Conservation (phyloP, 2,888 invertebrate species). For the Isoperla grammatica region DNA sequence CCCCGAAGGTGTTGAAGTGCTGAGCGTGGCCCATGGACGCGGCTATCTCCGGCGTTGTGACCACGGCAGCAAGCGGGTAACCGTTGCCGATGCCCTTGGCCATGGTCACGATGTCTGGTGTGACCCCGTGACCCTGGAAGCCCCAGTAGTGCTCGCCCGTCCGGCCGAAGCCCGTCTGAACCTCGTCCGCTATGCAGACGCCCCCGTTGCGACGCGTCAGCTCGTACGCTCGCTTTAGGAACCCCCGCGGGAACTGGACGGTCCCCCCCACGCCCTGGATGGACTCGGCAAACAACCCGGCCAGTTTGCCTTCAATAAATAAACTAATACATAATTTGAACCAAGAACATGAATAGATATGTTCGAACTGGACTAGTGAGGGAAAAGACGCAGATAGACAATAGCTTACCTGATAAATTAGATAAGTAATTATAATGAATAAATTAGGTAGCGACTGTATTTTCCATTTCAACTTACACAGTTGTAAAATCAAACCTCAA, state of each 20-base stretch:
- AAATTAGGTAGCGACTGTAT: too few species aligned
- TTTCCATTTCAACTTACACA: too few species aligned
- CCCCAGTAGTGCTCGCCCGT: conserved; percentile 96
- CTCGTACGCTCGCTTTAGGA: conserved; percentile 72
- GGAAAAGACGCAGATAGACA: too few species aligned
- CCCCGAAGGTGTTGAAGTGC: conserved; percentile 96
- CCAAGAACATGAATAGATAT: too few species aligned
- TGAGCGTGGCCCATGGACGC: conserved; percentile 64
- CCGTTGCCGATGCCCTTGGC: conserved; percentile 96
- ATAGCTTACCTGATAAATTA: too few species aligned
- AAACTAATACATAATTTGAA: too few species aligned
- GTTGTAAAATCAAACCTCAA: too few species aligned
- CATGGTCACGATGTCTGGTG: conserved; percentile 93
- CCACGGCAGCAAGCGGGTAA: conserved; percentile 92
- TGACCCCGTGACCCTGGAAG: conserved; percentile 79
- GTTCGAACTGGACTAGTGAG: too few species aligned
- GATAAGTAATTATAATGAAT: too few species aligned
- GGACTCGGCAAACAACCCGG: conserved; percentile 89
- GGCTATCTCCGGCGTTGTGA: conserved; percentile 86
- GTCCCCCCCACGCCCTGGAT: conserved; percentile 94
- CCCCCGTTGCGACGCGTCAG: conserved; percentile 78
- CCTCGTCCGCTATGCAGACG: conserved; percentile 88
- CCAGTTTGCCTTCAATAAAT: conserved; percentile 73
- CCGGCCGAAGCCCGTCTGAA: conserved; percentile 95
- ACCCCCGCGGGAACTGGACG: conserved; percentile 87